Evolutionary conservation across 2,797 vertebrate species (phyloP), one percentile per base, ranked within the genome.

Genomic region (Trachops cirrhosus): DNA sequence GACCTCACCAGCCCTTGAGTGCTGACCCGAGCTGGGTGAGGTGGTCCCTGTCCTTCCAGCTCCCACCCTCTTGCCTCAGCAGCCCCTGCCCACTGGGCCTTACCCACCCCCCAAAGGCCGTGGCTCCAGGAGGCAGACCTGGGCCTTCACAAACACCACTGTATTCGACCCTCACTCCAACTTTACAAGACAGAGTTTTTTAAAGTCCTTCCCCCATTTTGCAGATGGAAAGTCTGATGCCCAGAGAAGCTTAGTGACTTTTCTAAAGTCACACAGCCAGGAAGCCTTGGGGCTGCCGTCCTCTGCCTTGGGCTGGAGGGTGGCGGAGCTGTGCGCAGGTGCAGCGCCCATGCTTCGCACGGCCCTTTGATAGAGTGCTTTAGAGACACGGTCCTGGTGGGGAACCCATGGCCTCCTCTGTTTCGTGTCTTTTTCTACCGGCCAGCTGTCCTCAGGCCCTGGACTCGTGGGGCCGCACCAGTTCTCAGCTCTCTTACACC

Each of bases 261-360:
- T 4, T 21, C 34, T 15, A 19, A 77, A 59, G 54, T 24, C 50
- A 39, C 79, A 41, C 29, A 62, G 84, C 24, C 9, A 32, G 67
- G 39, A 46, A 24, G 50, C 4, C 0, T 8, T 0, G 3, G 24
- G 39, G 29, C 16, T 29, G 7, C 37, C 34, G 3, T 4, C 32
- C 32, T 34, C 34, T 12, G 54, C 22, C 71, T 59, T 26, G 9
- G 26, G 29, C 14, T 37, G 44, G 54, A 1, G 1, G 15, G 34
- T 14, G 1, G 4, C 19, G 19, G 6, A 44, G 77, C 29, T 26
- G 52, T 12, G 5, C 0, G 5, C n/a, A 15, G 62, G 54, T 5
- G 29, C 2, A 1, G 9, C 26, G 15, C 16, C 41, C 48, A 54
- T 4, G 8, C 32, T 34, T 10, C 12, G 24, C 12, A 15, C 46